Base-by-base conservation (phyloP, 2,888 invertebrate species). In the Aphodius granarius region DNA sequence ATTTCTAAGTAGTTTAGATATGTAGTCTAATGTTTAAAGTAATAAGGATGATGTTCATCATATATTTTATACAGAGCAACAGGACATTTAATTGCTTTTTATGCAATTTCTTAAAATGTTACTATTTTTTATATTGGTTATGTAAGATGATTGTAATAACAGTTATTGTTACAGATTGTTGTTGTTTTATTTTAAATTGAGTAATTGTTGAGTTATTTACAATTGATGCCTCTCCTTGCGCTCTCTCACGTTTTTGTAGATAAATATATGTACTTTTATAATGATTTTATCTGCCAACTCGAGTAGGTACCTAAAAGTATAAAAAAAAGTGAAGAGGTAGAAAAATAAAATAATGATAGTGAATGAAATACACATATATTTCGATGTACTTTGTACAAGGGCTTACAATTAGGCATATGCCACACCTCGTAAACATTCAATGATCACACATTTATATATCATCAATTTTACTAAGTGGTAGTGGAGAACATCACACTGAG, bases 401-500 rank as follows among this genome's bases (percentile, higher is more conserved):
- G 79, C 77, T 80, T 79, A 80, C 80, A 80, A 80, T 80, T 76
- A 79, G 79, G 81, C 80, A 79, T 80, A 81, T 82, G 79, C 82
- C 81, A 81, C 81, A 82, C 73, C 76, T 78, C 66, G 77, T 80
- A 79, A 82, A 81, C 81, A 82, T 82, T 81, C 82, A 83, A 82
- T 80, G 79, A 80, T 80, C 80, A 81, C 82, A 83, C 82, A 82
- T 82, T 82, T 80, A 82, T 81, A 81, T 82, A 75, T 74, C 66
- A 71, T 73, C 64, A 78, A 72, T 76, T 73, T 73, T 78, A 71
- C 73, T 78, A 74, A 66, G 75, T 78, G 77, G 76, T 79, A 77
- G 78, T 80, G 78, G 80, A 78, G 80, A 80, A 83, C 83, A 84
- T 78, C 78, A 78, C 78, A 78, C 78, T 78, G 78, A 78, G 75